Conservation (phyloP, 2,113 vertebrate genomes). For the Chelonoidis abingdonii region DNA sequence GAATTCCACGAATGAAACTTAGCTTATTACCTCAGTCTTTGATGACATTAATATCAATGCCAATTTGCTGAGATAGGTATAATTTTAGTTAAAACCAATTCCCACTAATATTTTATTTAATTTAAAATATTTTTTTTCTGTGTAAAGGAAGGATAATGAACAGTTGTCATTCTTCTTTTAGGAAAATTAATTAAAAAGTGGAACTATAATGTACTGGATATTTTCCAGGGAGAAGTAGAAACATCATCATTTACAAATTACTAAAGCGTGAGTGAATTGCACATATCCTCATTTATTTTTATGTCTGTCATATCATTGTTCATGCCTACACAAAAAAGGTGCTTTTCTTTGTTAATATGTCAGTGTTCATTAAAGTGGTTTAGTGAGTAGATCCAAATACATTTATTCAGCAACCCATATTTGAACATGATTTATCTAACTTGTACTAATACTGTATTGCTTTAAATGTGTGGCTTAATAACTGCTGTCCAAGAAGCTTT, state of each 20-base stretch:
- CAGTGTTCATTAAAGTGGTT: background rate
- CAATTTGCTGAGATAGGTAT: background rate
- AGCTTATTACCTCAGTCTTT: background rate
- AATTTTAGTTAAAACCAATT: slow-evolving; percentile 12
- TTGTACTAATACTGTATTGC: background rate
- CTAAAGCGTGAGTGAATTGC: background rate
- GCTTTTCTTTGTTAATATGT: background rate
- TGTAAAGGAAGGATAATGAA: slow-evolving; percentile 9
- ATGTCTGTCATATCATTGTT: background rate
- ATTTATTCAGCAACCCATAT: rapidly evolving
- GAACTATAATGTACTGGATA: background rate
- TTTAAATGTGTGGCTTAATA: background rate
- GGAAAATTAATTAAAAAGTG: background rate
- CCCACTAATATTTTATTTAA: background rate
- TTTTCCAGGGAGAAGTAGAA: background rate
- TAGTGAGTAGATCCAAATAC: background rate
- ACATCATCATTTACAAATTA: background rate
- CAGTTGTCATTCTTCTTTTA: background rate
- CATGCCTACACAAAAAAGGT: background rate
- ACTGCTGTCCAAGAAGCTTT: background rate
- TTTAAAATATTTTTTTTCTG: background rate
- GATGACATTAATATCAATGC: slow-evolving; percentile 6
- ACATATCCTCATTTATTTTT: background rate
- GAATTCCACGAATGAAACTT: background rate
- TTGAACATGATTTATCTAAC: background rate